Conservation (phyloP, 2,113 vertebrate species). For the Tursiops truncatus region DNA sequence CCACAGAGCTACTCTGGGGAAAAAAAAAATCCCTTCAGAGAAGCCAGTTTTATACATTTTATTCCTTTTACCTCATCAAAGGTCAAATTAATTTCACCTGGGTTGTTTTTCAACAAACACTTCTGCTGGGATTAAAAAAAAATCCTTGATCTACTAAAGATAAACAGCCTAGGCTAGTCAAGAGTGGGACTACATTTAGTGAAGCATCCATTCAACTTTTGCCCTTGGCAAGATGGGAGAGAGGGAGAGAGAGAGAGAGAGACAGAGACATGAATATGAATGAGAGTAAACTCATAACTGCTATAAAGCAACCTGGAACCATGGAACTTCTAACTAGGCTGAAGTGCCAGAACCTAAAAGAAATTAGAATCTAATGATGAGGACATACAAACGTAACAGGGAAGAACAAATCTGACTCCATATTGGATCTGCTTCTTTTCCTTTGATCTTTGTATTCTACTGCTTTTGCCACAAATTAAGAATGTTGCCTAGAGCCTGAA, state of each 20-base stretch:
- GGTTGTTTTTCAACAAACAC: slow-evolving; percentile 16
- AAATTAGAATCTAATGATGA: background rate
- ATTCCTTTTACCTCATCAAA: background rate
- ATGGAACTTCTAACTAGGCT: background rate
- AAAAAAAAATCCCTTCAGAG: background rate
- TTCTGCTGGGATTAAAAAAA: background rate
- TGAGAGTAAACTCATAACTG: background rate
- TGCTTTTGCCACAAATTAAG: background rate
- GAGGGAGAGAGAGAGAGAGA: too few relatives aligned
- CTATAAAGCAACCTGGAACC: background rate
- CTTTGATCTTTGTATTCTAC: background rate
- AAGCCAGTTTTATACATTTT: background rate
- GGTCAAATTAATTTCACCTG: background rate
- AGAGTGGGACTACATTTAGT: too few relatives aligned
- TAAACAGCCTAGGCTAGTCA: background rate
- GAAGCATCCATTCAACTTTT: background rate
- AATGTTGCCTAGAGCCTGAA: background rate
- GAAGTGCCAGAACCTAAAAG: background rate
- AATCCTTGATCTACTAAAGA: background rate
- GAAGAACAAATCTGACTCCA: background rate
- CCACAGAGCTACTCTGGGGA: background rate
- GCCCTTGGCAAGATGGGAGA: background rate
- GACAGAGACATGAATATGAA: too few relatives aligned
- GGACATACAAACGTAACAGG: fast-evolving
- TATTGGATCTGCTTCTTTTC: background rate